Evolutionary conservation across 2,888 invertebrate species (phyloP).

Genomic region (Acrobasis suavella): DNA sequence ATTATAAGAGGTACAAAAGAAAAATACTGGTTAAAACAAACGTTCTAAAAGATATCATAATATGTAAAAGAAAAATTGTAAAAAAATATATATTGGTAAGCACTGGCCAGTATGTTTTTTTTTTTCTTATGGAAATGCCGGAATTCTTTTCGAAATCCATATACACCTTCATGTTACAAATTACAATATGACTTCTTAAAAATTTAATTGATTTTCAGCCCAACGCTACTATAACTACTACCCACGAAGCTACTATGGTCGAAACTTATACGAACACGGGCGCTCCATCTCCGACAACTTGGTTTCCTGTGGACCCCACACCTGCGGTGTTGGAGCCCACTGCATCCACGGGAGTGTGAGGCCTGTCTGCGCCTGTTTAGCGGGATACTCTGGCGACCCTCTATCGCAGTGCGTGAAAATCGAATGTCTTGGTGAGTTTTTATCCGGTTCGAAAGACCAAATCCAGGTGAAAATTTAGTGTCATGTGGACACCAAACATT

Average conservation of each 20-base stretch:
- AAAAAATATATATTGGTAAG: too few species aligned
- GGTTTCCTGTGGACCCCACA: slow-evolving; percentile 81
- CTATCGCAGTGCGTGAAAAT: slow-evolving; percentile 87
- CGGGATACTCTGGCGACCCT: slow-evolving; percentile 91
- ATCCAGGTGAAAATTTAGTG: too few species aligned
- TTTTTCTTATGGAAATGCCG: too few species aligned
- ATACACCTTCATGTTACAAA: too few species aligned
- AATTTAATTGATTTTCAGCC: slow-evolving; percentile 41
- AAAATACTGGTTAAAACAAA: too few species aligned
- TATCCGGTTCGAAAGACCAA: neutral
- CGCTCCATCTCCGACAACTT: slow-evolving; percentile 71
- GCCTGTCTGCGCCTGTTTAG: slow-evolving; percentile 90
- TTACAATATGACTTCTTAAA: too few species aligned
- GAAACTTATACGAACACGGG: slow-evolving; percentile 70
- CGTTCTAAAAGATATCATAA: too few species aligned
- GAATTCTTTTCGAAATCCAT: too few species aligned
- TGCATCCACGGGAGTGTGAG: slow-evolving; percentile 86
- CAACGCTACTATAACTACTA: slow-evolving; percentile 67
- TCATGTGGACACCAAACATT: too few species aligned
- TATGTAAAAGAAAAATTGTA: too few species aligned
- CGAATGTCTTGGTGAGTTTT: slow-evolving; percentile 85
- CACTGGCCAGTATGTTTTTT: too few species aligned
- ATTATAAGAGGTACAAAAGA: too few species aligned
- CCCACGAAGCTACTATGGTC: slow-evolving; percentile 56
- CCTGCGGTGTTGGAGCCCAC: slow-evolving; percentile 86